Conservation (phyloP, 2,113 vertebrate genomes). For the Pteruthius melanotis region DNA sequence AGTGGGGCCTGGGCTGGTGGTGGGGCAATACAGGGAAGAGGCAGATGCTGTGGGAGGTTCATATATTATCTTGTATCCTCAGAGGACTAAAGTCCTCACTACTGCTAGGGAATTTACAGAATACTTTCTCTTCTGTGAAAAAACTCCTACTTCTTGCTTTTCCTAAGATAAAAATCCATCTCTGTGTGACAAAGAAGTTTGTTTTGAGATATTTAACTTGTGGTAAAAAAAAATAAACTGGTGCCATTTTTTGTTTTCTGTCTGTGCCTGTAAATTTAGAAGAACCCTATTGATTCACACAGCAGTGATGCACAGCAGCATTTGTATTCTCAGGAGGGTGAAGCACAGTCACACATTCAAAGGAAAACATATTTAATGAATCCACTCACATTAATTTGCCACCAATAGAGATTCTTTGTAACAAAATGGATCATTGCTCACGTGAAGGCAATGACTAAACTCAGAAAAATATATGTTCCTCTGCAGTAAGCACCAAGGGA, state of each 20-base stretch:
- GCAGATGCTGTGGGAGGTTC: not conserved
- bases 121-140: not conserved
- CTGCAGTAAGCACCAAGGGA: not conserved
- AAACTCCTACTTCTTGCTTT: not conserved
- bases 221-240: not conserved
- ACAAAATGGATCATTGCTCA: not conserved
- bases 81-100: not conserved
- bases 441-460: not conserved
- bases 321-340: not conserved
- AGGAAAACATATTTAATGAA: slow-evolving; percentile 8
- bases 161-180: not conserved
- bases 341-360: not conserved
- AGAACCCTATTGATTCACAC: not conserved
- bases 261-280: not conserved
- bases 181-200: not conserved
- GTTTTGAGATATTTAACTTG: not conserved
- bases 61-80: not conserved
- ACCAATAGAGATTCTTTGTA: not conserved
- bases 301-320: not conserved
- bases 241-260: not conserved
- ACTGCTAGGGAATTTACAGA: not conserved
- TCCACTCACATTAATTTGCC: not conserved
- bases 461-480: not conserved
- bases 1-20: not conserved
- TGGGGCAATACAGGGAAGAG: not conserved